phyloP scores from a whole-genome alignment of 53 echinoderm and acorn worm species.

The Paracentrotus lividus region DNA sequence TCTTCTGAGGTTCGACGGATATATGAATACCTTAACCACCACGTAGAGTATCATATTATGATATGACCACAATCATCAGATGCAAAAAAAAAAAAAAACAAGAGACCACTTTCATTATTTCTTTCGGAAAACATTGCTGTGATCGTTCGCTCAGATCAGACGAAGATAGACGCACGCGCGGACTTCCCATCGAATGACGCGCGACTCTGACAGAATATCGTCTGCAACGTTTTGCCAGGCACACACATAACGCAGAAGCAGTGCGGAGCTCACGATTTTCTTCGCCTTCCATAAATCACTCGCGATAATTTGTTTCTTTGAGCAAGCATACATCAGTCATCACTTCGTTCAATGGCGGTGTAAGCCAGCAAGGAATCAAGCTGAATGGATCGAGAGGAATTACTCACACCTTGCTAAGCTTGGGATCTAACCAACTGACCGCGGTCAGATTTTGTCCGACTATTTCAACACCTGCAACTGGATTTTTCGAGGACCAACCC shows the following conservation, averaged over 20 bases:
- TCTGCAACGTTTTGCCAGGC: slow-evolving; percentile 28
- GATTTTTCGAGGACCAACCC: slow-evolving; percentile 33
- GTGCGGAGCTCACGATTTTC: slow-evolving; percentile 25
- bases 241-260: slow-evolving; percentile 11
- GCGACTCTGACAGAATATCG: slow-evolving; percentile 29
- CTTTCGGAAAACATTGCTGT: background rate
- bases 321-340: slow-evolving; percentile 44
- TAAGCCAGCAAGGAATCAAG: slow-evolving; percentile 9
- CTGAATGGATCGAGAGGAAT: slow-evolving; percentile 32
- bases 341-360: slow-evolving; percentile 44
- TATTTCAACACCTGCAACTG: slow-evolving; percentile 50
- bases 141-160: background rate
- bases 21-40: background rate
- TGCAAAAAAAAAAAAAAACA: background rate
- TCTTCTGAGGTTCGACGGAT: background rate
- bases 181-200: background rate
- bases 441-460: slow-evolving; percentile 49
- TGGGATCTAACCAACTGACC: slow-evolving; percentile 39
- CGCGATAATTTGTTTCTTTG: slow-evolving; percentile 44
- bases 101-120: background rate
- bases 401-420: slow-evolving; percentile 48
- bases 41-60: background rate
- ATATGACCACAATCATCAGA: background rate
- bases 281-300: slow-evolving; percentile 56
- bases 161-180: background rate